Base-by-base conservation (phyloP, 2,888 invertebrate genomes). In the Polymixis lichenea region DNA sequence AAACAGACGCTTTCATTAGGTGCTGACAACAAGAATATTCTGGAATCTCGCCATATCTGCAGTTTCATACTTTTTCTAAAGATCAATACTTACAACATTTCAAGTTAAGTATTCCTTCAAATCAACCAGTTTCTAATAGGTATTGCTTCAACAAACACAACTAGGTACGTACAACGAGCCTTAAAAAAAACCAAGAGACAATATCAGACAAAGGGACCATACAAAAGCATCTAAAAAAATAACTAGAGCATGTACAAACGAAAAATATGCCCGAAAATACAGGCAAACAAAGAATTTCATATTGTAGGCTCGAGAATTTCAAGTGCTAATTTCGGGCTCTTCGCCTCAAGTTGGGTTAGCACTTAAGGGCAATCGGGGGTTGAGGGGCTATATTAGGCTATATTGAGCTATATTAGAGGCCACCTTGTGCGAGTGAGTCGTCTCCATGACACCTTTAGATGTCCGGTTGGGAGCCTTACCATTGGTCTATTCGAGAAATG, bases 361-460 rank as follows among this genome's bases (percentile, higher is more conserved):
- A 92, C 95, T 94, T 91, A 90, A 94, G 93, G 89, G 93, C 92
- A 91, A 93, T 94, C 91, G 92, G 90, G 91, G 89, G 86, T 88
- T 87, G 87, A 87, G 85, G 67, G 88, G 90, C 90, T 93, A 90
- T 92, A 93, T 93, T 92, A 78, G 82, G 82, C 81, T 80, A 55
- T 83, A 82, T 83, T 83, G 83, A 38, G 82, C 80, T 80, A 65
- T 83, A 85, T 93, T 93, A 92, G 85, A 81, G 79, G 69, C 90
- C 89, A 88, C 88, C 91, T 92, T 90, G 88, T 88, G 88, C 84
- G 78, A 84, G 91, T 90, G 90, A 92, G 88, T 91, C 90, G 94
- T 95, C 94, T 93, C 95, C 93, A 95, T 93, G 93, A 95, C 95
- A 95, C 95, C 95, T 95, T 93, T 87, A 88, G 90, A 90, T 92